Conservation (phyloP, 2,113 vertebrate genomes). For the human (Homo sapiens) region DNA sequence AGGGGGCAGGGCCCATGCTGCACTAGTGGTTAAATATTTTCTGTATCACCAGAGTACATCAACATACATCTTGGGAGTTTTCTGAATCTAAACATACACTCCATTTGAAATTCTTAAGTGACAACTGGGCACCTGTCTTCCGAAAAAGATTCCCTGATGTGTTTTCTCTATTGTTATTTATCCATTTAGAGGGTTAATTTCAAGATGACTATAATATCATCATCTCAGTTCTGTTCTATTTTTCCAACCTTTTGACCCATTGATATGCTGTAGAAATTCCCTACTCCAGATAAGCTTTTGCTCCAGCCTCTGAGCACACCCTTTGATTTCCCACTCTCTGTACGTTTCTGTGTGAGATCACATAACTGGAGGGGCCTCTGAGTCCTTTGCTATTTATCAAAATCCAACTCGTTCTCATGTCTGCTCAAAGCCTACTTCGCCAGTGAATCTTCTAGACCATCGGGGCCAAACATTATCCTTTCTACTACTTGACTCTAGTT, state of each 20-base stretch:
- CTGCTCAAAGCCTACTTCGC: background rate
- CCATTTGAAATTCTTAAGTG: background rate
- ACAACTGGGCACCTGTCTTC: background rate
- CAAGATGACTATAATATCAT: background rate
- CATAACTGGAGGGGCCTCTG: background rate
- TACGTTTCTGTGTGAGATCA: background rate
- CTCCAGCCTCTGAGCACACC: background rate
- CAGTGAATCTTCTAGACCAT: background rate
- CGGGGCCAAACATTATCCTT: background rate
- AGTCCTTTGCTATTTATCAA: background rate
- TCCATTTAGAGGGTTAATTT: background rate
- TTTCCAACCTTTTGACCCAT: background rate
- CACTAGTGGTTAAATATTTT: background rate
- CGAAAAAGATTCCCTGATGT: background rate
- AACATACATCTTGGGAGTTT: background rate
- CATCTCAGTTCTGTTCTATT: background rate
- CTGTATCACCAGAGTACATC: background rate
- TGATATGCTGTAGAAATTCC: background rate
- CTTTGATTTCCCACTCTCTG: background rate
- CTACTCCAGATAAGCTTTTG: background rate
- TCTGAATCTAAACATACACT: background rate
- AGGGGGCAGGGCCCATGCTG: background rate
- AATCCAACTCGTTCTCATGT: background rate
- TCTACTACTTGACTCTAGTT: background rate
- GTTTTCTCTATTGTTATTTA: background rate